Conservation (phyloP, 2,797 vertebrate species). For the Morus bassanus region DNA sequence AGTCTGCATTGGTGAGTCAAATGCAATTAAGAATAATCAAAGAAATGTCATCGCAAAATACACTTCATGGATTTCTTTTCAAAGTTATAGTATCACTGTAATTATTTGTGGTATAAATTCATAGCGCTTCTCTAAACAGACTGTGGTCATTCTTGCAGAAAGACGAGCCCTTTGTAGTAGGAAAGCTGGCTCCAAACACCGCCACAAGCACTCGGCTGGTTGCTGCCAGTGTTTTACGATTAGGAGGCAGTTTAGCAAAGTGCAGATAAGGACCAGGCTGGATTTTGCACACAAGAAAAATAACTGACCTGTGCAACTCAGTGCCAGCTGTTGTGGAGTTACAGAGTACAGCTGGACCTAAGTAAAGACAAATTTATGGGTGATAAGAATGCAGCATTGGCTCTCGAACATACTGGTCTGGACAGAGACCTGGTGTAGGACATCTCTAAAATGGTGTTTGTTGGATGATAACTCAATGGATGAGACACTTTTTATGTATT, state of each 20-base stretch:
- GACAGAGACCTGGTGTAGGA: not conserved
- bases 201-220: not conserved
- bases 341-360: not conserved
- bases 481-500: not conserved
- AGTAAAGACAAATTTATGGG: not conserved
- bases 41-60: not conserved
- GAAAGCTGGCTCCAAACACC: not conserved
- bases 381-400: not conserved
- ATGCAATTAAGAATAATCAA: conserved; percentile 40
- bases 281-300: not conserved
- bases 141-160: not conserved
- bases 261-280: conserved; percentile 20
- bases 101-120: not conserved
- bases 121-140: not conserved
- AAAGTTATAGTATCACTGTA: not conserved
- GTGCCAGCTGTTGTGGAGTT: not conserved
- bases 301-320: not conserved
- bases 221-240: not conserved
- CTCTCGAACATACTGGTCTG: not conserved
- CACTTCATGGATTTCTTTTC: not conserved
- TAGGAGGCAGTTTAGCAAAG: not conserved
- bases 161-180: not conserved
- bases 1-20: conserved; percentile 5
- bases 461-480: not conserved
- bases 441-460: not conserved